Evolutionary conservation across 1,140 invertebrate genomes (phyloP).

Genomic region (Anadara kagoshimensis): DNA sequence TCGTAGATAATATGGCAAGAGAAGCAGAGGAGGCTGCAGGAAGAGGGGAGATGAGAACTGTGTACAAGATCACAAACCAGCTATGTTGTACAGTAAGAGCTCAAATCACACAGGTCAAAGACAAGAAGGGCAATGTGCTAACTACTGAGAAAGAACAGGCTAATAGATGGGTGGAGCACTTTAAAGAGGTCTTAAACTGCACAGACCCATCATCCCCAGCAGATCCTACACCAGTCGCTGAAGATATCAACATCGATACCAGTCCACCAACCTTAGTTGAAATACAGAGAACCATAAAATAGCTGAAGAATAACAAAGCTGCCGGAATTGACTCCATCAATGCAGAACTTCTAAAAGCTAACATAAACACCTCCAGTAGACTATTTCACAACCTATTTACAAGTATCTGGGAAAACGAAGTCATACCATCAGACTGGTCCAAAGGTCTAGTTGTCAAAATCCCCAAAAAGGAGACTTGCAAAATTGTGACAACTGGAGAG

Average conservation of each 20-base stretch:
- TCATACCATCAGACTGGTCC: conserved; percentile 28
- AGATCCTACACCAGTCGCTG: neutral
- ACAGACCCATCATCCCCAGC: conserved; percentile 1
- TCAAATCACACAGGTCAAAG: conserved; percentile 6
- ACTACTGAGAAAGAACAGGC: conserved; percentile 14
- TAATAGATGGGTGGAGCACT: conserved; percentile 13
- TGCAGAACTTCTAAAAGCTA: conserved; percentile 19
- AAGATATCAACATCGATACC: conserved; percentile 5
- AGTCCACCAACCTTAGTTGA: conserved; percentile 8
- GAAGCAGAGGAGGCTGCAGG: conserved; percentile 1
- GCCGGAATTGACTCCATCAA: conserved; percentile 15
- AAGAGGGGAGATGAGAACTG: neutral
- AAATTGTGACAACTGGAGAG: conserved; percentile 49
- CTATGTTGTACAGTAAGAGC: conserved; percentile 1
- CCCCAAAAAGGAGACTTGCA: conserved; percentile 42
- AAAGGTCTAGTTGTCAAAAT: conserved; percentile 34
- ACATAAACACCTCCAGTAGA: neutral
- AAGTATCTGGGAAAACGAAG: conserved; percentile 28
- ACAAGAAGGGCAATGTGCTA: conserved; percentile 16
- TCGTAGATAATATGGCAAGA: conserved; percentile 8
- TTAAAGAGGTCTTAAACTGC: conserved; percentile 20
- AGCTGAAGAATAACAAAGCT: conserved; percentile 19
- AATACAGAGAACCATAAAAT: conserved; percentile 4
- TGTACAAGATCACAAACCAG: conserved; percentile 15
- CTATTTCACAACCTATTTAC: neutral